A percentile compares a stretch with the other conserved stretches of the same genome.
Conservation (phyloP, 2,113 vertebrate genomes). For the Psittacula cyanocephala region DNA sequence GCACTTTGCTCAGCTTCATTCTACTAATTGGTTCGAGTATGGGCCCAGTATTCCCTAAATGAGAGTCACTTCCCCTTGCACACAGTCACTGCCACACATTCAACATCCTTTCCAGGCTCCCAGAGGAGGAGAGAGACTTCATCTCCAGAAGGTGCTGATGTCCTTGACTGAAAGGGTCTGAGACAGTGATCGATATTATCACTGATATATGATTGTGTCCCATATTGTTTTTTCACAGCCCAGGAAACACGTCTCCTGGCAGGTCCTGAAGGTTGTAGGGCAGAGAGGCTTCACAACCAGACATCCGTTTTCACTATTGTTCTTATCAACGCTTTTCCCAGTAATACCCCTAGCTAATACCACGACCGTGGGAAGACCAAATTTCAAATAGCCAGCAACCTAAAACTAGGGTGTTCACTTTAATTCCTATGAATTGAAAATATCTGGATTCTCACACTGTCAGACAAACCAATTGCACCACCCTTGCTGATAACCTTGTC, state of each 20-base stretch:
- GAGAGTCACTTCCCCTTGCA: not conserved
- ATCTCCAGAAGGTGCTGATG: constrained; percentile 16
- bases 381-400: not conserved
- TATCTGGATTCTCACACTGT: not conserved
- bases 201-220: constrained; percentile 48
- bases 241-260: constrained; percentile 58
- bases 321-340: not conserved
- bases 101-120: not conserved
- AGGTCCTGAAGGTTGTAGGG: constrained; percentile 56
- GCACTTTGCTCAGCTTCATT: constrained; percentile 39
- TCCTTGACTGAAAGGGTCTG: constrained; percentile 29
- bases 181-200: constrained; percentile 55
- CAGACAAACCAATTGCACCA: not conserved
- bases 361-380: not conserved
- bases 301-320: constrained; percentile 14
- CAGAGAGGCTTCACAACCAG: constrained; percentile 22
- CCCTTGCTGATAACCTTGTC: not conserved
- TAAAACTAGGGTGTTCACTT: not conserved
- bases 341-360: not conserved
- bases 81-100: fast-evolving
- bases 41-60: not conserved
- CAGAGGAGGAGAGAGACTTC: not conserved
- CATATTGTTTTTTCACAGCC: constrained; percentile 63
- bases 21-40: constrained; percentile 26
- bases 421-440: not conserved